Base-by-base conservation (phyloP, 2,888 invertebrate genomes). In the Penaeus monodon region DNA sequence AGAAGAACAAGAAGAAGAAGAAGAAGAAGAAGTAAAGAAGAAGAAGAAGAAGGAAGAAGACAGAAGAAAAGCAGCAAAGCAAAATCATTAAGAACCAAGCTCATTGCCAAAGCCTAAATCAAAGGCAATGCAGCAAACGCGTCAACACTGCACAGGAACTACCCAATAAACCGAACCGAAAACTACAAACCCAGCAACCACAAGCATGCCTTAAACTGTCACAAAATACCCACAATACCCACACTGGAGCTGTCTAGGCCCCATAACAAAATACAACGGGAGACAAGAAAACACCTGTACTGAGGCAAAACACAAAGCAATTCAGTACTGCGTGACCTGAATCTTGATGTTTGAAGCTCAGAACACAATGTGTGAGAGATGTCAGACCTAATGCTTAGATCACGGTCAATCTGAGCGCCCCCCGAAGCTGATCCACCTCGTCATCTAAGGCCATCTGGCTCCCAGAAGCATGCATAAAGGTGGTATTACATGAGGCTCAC, bases 371-470 rank as follows among this genome's bases (percentile, higher is more conserved):
- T 49, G 65, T 44, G 57, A 73, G 87, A 87, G 80, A 65, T 33
- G 27, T 76, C 63, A 27, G 79, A 78, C 64, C 87, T 83, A 66
- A 65, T 27, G 49, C 65, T 27, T n/a, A 84, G 79, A 74, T 82
- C 84, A 63, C 68, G 79, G 57, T 83, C 78, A 73, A 79, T 44
- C 22, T 83, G 82, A 77, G 79, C 70, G 44, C n/a, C n/a, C n/a
- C n/a, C n/a, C 74, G 66, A 70, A 84, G 84, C 80, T 79, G 78
- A 38, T 77, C 83, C 78, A 84, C 74, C 64, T 84, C 87, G 27
- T 83, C 87, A 84, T 87, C 87, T 73, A 87, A 65, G 73, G 79
- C 83, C 76, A 79, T 64, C 87, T 87, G 80, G 76, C 64, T 77
- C 74, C 84, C 80, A 85, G 81, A 81, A 85, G 85, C 85, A 85